Evolutionary conservation across 2,888 invertebrate species (phyloP), one percentile per base, ranked within the genome.

Genomic region (Poecilus cupreus): DNA sequence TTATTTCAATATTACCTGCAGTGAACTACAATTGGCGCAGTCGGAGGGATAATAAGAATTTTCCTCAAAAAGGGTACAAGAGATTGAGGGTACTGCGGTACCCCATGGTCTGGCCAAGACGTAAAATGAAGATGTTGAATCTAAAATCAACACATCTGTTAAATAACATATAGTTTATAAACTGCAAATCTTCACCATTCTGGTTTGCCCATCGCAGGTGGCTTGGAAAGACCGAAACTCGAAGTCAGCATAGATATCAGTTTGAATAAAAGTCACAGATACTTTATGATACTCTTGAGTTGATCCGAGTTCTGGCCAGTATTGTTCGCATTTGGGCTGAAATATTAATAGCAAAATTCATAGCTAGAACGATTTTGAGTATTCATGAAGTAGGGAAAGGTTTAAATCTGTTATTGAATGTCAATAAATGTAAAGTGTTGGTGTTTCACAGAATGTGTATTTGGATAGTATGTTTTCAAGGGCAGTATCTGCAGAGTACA

Each of bases 41-140:
- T 82, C 18, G 86, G 87, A 39, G 88, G 85, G 39, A 89, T 86
- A 39, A 88, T 87, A 13, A 89, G 84, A 1, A 91, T 83, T 83
- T 87, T 88, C 82, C 86, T 87, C 20, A 88, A 57, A 81, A 88
- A 89, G 0, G 88, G 85, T 0, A 89, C 88, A 24, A 91, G 86
- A 2, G 89, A 87, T 64, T 87, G 86, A 1, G 87, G 85, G 80
- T 87, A 87, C 16, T 86, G 85, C 8, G 91, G 91, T 3, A 91
- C 89, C 0, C 90, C 90, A 82, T 91, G 90, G 83, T 91, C 91
- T 0, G 91, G 91, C 91, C 91, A 91, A 0, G 89, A 88, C 0
- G 89, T 90, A 83, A 89, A 91, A 82, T 91, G 91, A 18, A 91
- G 85, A 77, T 91, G 91, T 64, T 88, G 85, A 1, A 91, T 49